Evolutionary conservation across 2,113 vertebrate species (phyloP).

Genomic region (Trichomycterus rosablanca): DNA sequence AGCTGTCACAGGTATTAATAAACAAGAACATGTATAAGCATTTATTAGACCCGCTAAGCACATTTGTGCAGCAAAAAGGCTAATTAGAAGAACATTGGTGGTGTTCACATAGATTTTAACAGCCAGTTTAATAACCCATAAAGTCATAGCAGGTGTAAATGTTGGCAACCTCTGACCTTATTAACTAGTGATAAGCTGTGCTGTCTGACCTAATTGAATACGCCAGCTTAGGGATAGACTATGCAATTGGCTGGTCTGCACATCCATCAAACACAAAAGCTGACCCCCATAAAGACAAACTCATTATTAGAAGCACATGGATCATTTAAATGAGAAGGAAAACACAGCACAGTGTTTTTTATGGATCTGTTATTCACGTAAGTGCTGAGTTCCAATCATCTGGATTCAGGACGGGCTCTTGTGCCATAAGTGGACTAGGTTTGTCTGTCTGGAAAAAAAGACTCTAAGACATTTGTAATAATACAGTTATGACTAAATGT

Average conservation of each 20-base stretch:
- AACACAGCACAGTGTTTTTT: no score
- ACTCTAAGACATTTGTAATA: no score
- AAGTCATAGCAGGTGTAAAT: slow-evolving; percentile 54
- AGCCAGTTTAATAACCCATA: slow-evolving; percentile 50
- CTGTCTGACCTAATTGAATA: slow-evolving; percentile 23
- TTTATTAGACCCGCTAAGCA: slow-evolving; percentile 50
- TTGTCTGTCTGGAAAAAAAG: no score
- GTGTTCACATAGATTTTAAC: slow-evolving; percentile 51
- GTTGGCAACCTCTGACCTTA: slow-evolving; percentile 31
- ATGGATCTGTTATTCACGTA: no score
- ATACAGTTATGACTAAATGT: no score
- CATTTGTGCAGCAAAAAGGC: slow-evolving; percentile 55
- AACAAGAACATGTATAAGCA: slow-evolving; percentile 52
- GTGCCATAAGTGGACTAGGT: no score
- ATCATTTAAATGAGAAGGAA: no score
- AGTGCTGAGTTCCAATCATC: no score
- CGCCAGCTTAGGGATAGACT: slow-evolving; percentile 4
- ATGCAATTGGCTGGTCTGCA: slow-evolving; percentile 6
- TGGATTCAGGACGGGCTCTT: no score
- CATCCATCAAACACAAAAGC: slow-evolving; percentile 23
- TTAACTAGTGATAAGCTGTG: slow-evolving; percentile 19
- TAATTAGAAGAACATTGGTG: slow-evolving; percentile 53
- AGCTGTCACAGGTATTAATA: slow-evolving; percentile 53
- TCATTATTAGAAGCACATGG: no score
- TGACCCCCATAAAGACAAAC: slow-evolving; percentile 27